These are phyloP conservation scores for Teleogryllus oceanicus DNA, from an alignment of 2,888 invertebrate species.

Conservation along the genomic window DNA sequence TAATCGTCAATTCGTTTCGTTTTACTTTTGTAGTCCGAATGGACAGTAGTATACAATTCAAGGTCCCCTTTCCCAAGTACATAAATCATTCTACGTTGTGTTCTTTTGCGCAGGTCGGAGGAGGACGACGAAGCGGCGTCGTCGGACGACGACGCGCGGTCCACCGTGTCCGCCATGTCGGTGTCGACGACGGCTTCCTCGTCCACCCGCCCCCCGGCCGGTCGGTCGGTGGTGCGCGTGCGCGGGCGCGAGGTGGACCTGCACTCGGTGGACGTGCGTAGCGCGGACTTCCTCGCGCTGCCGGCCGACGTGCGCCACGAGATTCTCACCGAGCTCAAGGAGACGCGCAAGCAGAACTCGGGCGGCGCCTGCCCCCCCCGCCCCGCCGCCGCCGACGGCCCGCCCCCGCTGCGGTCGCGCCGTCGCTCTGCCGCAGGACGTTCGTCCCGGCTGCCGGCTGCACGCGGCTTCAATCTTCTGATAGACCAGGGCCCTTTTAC, in stretches of 20 bases:
- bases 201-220: neutral
- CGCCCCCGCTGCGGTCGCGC: neutral
- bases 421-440: neutral
- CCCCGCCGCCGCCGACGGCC: neutral
- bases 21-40: too few relatives aligned
- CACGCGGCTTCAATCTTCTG: neutral
- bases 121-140: neutral
- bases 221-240: neutral
- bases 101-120: too few relatives aligned
- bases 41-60: too few relatives aligned
- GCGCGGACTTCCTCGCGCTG: constrained; percentile 72
- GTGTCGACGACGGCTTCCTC: constrained; percentile 19
- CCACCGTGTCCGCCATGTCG: constrained; percentile 6
- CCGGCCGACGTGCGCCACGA: constrained; percentile 91
- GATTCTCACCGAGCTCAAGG: constrained; percentile 84
- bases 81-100: too few relatives aligned
- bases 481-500: too few relatives aligned
- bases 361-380: constrained; percentile 62
- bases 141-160: neutral
- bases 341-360: constrained; percentile 84
- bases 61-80: too few relatives aligned
- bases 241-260: constrained; percentile 52
- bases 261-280: constrained; percentile 75
- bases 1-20: too few relatives aligned
- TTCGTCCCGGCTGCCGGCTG: neutral